These are phyloP conservation scores for Edolisoma coerulescens DNA, from an alignment of 2,113 vertebrate genomes.

Conservation along the genomic window DNA sequence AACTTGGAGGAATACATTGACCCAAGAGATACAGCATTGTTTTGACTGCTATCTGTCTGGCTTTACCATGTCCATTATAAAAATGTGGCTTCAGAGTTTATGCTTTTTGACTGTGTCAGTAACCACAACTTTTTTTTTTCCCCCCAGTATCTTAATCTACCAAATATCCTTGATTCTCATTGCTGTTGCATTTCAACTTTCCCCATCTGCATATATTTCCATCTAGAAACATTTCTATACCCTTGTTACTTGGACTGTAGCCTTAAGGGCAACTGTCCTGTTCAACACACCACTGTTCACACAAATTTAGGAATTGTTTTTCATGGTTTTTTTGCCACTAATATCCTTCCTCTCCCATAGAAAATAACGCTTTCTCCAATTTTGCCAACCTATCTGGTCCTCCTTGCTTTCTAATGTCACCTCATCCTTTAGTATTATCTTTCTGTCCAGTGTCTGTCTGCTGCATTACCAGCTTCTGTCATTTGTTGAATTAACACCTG, in stretches of 20 bases:
- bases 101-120: background rate
- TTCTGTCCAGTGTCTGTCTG: background rate
- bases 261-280: background rate
- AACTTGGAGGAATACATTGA: background rate
- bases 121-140: background rate
- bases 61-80: background rate
- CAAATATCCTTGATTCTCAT: background rate
- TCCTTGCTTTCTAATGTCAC: background rate
- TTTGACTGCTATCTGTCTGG: background rate
- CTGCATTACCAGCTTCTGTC: background rate
- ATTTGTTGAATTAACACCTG: background rate
- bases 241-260: background rate
- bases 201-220: background rate
- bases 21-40: background rate
- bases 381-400: background rate
- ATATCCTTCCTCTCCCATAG: background rate
- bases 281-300: background rate
- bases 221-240: background rate
- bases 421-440: background rate
- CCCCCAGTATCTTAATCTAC: background rate
- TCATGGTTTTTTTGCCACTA: background rate
- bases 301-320: background rate
- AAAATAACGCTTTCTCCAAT: background rate
- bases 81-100: background rate
- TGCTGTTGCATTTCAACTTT: background rate